Percentiles rank a stretch among this genome's conserved stretches.
Conservation (phyloP, 1,140 invertebrate genomes). For the Ceratina japonica region DNA sequence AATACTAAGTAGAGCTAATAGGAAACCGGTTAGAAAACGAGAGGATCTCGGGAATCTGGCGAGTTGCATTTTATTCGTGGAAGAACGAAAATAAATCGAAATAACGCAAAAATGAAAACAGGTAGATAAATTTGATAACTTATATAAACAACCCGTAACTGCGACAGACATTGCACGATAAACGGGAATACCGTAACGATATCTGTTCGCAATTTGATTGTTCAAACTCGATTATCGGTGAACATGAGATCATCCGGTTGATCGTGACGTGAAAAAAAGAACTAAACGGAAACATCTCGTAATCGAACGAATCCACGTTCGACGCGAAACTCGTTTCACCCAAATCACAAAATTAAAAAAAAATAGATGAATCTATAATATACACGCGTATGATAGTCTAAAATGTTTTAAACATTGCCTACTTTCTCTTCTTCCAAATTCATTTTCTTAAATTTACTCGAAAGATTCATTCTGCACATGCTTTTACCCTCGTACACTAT, state of each 20-base stretch:
- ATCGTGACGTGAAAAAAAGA: slow-evolving; percentile 65
- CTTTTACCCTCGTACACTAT: slow-evolving; percentile 54
- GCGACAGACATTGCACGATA: slow-evolving; percentile 8
- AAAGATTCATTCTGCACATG: slow-evolving; percentile 26
- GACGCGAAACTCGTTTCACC: not conserved
- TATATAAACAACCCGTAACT: not conserved
- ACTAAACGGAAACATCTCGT: not conserved
- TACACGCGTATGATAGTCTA: too few relatives aligned
- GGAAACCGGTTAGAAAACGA: slow-evolving; percentile 75
- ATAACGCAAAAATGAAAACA: slow-evolving; percentile 4
- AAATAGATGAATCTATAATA: not conserved
- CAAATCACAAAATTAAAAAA: not conserved
- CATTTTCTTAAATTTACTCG: slow-evolving; percentile 26
- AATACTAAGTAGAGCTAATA: slow-evolving; percentile 19
- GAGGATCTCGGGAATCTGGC: not conserved
- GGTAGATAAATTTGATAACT: not conserved
- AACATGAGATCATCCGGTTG: slow-evolving; percentile 5
- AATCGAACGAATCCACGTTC: not conserved
- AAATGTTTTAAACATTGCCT: too few relatives aligned
- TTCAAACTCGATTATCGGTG: slow-evolving; percentile 14
- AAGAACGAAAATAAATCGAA: not conserved
- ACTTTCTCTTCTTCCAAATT: not conserved
- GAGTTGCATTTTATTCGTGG: slow-evolving; percentile 14
- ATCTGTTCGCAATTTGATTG: not conserved
- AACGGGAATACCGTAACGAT: not conserved